phyloP scores from a whole-genome alignment of 2,113 vertebrate species.

The cat (Felis catus) region DNA sequence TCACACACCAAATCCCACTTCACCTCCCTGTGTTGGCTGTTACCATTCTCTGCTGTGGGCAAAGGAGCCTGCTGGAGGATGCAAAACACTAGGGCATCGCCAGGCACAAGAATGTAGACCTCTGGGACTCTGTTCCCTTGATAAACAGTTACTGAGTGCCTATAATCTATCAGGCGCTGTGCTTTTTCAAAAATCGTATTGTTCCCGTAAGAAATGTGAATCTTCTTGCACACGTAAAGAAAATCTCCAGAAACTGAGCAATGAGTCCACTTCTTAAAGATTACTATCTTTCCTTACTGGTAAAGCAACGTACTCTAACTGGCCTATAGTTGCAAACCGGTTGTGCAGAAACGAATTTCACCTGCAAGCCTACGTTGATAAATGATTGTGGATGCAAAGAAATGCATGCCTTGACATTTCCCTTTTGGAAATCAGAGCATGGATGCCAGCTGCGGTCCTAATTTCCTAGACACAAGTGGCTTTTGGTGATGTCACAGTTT shows the following conservation, averaged over 20 bases:
- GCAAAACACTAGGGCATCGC: neutral
- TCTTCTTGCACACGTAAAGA: neutral
- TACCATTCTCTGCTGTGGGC: neutral
- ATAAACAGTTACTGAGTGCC: neutral
- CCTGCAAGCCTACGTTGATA: neutral
- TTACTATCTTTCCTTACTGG: neutral
- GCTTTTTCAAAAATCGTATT: neutral
- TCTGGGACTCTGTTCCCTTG: neutral
- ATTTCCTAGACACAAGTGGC: neutral
- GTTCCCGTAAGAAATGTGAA: neutral
- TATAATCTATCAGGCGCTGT: neutral
- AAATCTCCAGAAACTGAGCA: constrained; percentile 10
- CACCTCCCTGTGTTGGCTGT: neutral
- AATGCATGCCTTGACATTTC: neutral
- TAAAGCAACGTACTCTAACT: constrained; percentile 15
- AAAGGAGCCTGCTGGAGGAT: neutral
- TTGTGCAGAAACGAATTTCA: neutral
- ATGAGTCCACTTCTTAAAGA: neutral
- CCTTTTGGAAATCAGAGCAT: neutral
- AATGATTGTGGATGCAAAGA: constrained; percentile 2
- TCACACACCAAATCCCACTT: rapidly evolving
- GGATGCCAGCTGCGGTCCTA: neutral
- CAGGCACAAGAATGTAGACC: neutral
- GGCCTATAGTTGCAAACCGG: neutral
- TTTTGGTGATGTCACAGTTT: neutral